phyloP scores from a whole-genome alignment of 2,888 invertebrate genomes.

The Eupithecia subumbrata region DNA sequence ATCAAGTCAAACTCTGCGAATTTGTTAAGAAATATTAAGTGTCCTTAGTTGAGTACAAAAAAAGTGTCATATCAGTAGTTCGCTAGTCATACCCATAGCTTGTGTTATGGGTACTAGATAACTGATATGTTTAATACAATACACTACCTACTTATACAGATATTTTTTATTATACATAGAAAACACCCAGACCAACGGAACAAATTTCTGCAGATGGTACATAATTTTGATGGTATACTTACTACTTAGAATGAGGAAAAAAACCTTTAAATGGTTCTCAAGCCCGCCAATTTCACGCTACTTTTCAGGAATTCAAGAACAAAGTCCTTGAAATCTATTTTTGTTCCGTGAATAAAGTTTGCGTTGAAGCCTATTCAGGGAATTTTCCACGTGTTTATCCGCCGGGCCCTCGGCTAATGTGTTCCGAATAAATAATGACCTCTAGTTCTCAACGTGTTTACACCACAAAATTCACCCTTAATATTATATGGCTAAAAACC shows the following conservation, averaged over 20 bases:
- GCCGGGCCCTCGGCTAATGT: constrained; percentile 46
- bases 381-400: constrained; percentile 2
- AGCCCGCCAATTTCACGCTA: background rate
- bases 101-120: no score
- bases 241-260: background rate
- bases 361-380: background rate
- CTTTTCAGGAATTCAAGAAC: background rate
- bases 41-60: no score
- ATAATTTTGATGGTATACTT: no score
- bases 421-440: constrained; percentile 52
- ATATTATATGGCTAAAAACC: background rate
- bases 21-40: no score
- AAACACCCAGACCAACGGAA: no score
- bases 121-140: no score
- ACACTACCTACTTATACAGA: no score
- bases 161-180: no score
- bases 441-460: constrained; percentile 17
- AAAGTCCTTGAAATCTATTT: constrained; percentile 2
- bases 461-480: constrained; percentile 1
- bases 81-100: no score
- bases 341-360: background rate
- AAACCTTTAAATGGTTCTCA: background rate
- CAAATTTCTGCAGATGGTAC: no score
- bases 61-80: no score
- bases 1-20: no score